Percentiles rank a stretch among this genome's conserved stretches.
Conservation (phyloP, 2,888 invertebrate genomes). For the Danaus chrysippus region DNA sequence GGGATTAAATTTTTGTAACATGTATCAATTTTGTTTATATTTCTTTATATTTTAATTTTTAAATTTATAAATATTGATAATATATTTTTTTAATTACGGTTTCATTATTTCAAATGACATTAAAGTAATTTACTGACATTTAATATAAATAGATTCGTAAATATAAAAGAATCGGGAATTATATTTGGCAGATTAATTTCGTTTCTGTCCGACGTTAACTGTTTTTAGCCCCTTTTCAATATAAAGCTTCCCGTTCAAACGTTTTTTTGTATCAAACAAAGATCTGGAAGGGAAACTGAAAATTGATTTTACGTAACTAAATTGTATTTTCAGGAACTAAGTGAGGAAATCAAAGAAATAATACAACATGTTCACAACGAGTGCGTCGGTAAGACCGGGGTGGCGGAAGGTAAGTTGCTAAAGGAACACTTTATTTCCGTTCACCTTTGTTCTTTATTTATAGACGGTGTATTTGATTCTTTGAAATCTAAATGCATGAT, state of each 20-base stretch:
- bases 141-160: constrained; percentile 4
- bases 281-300: constrained; percentile 22
- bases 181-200: constrained; percentile 10
- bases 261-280: constrained; percentile 22
- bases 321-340: constrained; percentile 64
- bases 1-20: not conserved
- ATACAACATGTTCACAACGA: constrained; percentile 72
- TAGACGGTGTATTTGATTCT: constrained; percentile 31
- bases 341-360: constrained; percentile 76
- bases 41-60: too few species aligned
- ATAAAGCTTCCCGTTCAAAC: constrained; percentile 15
- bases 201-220: not conserved
- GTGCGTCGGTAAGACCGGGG: constrained; percentile 70
- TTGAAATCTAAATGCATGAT: not conserved
- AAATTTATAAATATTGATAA: too few species aligned
- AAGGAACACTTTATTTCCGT: constrained; percentile 59
- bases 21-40: not conserved
- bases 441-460: constrained; percentile 63
- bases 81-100: not conserved
- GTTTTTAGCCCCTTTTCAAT: constrained; percentile 7
- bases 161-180: not conserved
- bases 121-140: not conserved
- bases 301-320: constrained; percentile 36
- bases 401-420: constrained; percentile 68
- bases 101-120: not conserved